Evolutionary conservation across 2,113 vertebrate species (phyloP), one percentile per base, ranked within the genome.

Genomic region (Tupaia chinensis): DNA sequence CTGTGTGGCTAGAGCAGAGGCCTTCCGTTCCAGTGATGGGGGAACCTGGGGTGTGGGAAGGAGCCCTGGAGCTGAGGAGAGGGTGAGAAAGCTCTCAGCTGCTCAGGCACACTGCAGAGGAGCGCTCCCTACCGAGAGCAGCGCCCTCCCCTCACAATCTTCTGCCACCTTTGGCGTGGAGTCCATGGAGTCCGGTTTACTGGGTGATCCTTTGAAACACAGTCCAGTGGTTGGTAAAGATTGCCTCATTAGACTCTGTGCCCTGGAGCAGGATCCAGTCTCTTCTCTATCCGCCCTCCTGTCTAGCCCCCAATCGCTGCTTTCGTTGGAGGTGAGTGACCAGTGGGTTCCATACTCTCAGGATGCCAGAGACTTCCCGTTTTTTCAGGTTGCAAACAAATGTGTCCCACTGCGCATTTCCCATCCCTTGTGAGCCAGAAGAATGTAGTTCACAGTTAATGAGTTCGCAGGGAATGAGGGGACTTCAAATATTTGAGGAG

Each of bases 261-360:
- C 32, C 78, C 73, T 11, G 32, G 34, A 65, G 22, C 72, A 54
- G 34, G n/a, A 22, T 13, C 10, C 1, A 27, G 12, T 56, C 34
- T 79, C 3, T 60, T 23, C 72, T 72, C 29, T 3, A 1, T 1
- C 1, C 25, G 66, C 19, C 44, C 34, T 20, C 10, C 22, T 61
- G 8, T 19, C 1, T 82, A 16, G 0, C 10, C 29, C 58, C n/a
- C 6, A 54, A 69, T 13, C 3, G 23, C 19, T 13, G 9, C 32
- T 25, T 66, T 72, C 27, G 13, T 34, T 44, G 27, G 27, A 54
- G 60, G 0, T 2, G 19, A 8, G 27, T 22, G 9, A 12, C 22
- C 23, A 5, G 14, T 7, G 9, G 69, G n/a, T 32, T 19, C 7
- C 16, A 0, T 3, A 17, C 17, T 0, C 0, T 6, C 44, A 29